These are phyloP conservation scores for Odontocerum albicorne DNA, from an alignment of 2,888 invertebrate genomes.

Conservation along the genomic window DNA sequence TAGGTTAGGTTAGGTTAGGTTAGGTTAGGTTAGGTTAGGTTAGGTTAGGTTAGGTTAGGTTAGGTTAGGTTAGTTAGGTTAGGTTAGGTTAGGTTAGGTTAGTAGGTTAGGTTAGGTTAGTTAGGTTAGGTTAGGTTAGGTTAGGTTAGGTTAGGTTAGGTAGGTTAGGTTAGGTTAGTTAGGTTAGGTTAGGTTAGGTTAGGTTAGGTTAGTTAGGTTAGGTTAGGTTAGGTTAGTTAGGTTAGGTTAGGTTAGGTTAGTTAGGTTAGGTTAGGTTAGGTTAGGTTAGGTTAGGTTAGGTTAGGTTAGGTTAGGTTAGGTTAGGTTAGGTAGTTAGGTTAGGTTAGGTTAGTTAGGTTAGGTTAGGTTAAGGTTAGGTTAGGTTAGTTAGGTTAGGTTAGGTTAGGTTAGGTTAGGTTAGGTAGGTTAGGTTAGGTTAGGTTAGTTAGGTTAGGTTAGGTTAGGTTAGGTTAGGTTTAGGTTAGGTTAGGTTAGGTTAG, in stretches of 20 bases:
- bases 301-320: slow-evolving; percentile 31
- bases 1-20: slow-evolving; percentile 34
- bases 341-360: slow-evolving; percentile 27
- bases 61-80: slow-evolving; percentile 30
- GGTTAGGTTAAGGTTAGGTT: slow-evolving; percentile 29
- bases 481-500: slow-evolving; percentile 35
- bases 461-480: slow-evolving; percentile 33
- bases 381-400: slow-evolving; percentile 32
- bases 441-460: slow-evolving; percentile 25
- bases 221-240: slow-evolving; percentile 34
- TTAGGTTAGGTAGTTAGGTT: slow-evolving; percentile 27
- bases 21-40: slow-evolving; percentile 34
- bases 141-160: slow-evolving; percentile 37
- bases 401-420: slow-evolving; percentile 34
- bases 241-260: slow-evolving; percentile 22
- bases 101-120: slow-evolving; percentile 34
- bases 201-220: slow-evolving; percentile 28
- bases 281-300: slow-evolving; percentile 31
- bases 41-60: slow-evolving; percentile 23
- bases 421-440: slow-evolving; percentile 20
- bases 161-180: slow-evolving; percentile 27
- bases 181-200: slow-evolving; percentile 34
- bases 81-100: slow-evolving; percentile 34
- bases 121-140: slow-evolving; percentile 32
- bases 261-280: slow-evolving; percentile 22